Evolutionary conservation across 2,888 invertebrate genomes (phyloP), one percentile per base, ranked within the genome.

Genomic region (Pogonocherus hispidulus): DNA sequence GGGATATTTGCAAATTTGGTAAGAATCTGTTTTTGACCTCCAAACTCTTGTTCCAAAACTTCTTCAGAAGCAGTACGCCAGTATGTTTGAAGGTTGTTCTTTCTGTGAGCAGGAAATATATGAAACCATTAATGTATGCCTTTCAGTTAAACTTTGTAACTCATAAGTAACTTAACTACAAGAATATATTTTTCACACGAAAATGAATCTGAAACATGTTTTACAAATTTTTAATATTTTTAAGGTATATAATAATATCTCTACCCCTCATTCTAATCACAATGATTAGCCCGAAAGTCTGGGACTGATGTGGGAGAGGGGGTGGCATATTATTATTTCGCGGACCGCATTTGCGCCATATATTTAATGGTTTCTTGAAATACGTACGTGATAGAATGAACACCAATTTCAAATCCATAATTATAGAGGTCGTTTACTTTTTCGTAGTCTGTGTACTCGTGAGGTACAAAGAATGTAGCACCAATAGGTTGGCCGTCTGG

Each of bases 401-500:
- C 87, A 0, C 89, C 92, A 9, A 93, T 91, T 82, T 93, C 93
- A 72, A 89, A 90, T 0, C 93, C 90, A 6, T 83, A 78, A 51
- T 85, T 79, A 73, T 89, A 90, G 0, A 93, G 85, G 55, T 90
- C 87, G 76, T 91, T 90, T 2, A 92, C 87, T 67, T 78, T 74
- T 11, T 85, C 82, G 67, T 85, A 85, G 66, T 83, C 89, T 0
- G 91, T 92, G 81, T 93, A 93, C 71, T 92, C 91, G 77, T 94
- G 93, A 32, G 89, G 91, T 32, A 93, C 87, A 81, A 89, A 94
- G 84, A 92, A 92, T 0, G 93, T 93, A 41, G 88, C 88, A 0
- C 89, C 87, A 0, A 89, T 88, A 0, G 87, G 87, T 67, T 91
- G 91, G 0, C 88, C 88, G 80, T 94, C 91, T 0, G 89, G 90